Conservation (phyloP, 2,113 vertebrate genomes). For the Phalacrocorax aristotelis region DNA sequence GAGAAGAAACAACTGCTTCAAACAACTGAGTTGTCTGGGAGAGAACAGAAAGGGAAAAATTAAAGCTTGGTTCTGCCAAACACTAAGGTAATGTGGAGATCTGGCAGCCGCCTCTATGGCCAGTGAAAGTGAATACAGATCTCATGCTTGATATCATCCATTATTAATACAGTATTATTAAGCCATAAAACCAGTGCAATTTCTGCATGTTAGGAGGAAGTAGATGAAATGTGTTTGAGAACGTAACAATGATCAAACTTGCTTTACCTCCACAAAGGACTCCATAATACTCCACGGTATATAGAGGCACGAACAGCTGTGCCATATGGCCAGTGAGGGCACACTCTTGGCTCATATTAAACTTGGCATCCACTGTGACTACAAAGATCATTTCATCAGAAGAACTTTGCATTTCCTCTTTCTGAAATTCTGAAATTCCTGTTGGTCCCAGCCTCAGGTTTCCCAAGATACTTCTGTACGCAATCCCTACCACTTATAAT, state of each 20-base stretch:
- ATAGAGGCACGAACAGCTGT: background rate
- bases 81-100: background rate
- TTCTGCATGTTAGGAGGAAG: background rate
- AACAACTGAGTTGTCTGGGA: background rate
- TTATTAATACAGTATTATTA: background rate
- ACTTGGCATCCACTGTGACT: background rate
- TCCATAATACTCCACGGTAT: background rate
- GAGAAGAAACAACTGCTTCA: conserved; percentile 22
- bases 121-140: background rate
- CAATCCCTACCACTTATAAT: background rate
- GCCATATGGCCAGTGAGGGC: background rate
- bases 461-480: background rate
- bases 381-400: background rate
- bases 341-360: background rate
- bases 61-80: background rate
- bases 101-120: background rate
- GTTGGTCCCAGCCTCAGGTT: background rate
- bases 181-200: background rate
- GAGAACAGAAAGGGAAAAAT: background rate
- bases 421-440: background rate
- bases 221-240: background rate
- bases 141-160: background rate
- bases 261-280: background rate
- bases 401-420: background rate
- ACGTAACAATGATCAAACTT: background rate